Conservation (phyloP, 2,113 vertebrate genomes). For the Indicator indicator region DNA sequence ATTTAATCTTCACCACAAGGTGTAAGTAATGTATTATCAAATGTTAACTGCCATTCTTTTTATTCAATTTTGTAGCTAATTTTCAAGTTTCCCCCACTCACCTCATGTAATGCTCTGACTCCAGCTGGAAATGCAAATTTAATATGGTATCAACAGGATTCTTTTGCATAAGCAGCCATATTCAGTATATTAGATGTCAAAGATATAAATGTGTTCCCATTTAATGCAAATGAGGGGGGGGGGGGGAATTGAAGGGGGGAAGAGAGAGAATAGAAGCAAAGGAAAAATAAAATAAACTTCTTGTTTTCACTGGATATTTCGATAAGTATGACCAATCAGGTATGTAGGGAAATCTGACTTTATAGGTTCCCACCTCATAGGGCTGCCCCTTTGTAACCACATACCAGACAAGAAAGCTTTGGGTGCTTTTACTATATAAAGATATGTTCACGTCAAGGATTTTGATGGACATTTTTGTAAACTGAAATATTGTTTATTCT, state of each 20-base stretch:
- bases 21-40: neutral
- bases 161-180: neutral
- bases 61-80: slow-evolving; percentile 62
- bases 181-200: slow-evolving; percentile 3
- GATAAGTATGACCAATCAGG: neutral
- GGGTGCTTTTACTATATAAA: slow-evolving; percentile 78
- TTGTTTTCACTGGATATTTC: neutral
- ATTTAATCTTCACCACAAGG: neutral
- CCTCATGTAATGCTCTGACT: neutral
- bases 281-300: neutral
- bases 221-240: neutral
- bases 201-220: neutral
- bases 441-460: slow-evolving; percentile 56
- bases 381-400: neutral
- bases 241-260: no score
- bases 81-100: slow-evolving; percentile 33
- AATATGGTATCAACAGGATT: neutral
- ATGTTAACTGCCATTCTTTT: slow-evolving; percentile 3
- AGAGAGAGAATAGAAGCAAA: neutral
- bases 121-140: slow-evolving; percentile 16
- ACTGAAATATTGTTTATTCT: slow-evolving; percentile 72
- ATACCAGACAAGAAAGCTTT: slow-evolving; percentile 20
- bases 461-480: slow-evolving; percentile 70
- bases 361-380: slow-evolving; percentile 18
- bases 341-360: slow-evolving; percentile 27